These are phyloP conservation scores for Ageneiosus marmoratus DNA, from an alignment of 2,113 vertebrate species.

Conservation along the genomic window DNA sequence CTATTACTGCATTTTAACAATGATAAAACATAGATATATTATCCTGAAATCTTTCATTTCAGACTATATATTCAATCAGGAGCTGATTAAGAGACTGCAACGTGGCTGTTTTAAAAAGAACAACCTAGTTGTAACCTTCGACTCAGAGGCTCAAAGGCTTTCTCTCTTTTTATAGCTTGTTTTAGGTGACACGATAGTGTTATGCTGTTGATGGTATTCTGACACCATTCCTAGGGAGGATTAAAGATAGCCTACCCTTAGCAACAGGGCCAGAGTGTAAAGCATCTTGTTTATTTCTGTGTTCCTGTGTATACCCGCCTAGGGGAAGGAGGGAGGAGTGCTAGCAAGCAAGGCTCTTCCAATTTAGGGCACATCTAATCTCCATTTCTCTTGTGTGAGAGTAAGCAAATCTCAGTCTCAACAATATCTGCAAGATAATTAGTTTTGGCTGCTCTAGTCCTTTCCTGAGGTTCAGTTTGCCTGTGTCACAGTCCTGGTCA, in stretches of 20 bases:
- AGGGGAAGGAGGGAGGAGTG: conserved; percentile 1
- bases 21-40: background rate
- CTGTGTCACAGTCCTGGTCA: background rate
- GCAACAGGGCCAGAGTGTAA: conserved; percentile 40
- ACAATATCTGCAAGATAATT: conserved; percentile 31
- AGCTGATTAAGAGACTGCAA: conserved; percentile 6
- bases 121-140: conserved; percentile 26
- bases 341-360: conserved; percentile 14
- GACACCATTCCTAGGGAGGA: conserved; percentile 50
- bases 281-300: conserved; percentile 45
- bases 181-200: conserved; percentile 48
- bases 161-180: conserved; percentile 45
- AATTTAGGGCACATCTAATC: conserved; percentile 40
- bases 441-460: conserved; percentile 18
- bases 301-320: conserved; percentile 21
- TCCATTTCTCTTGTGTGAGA: conserved; percentile 38
- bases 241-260: conserved; percentile 43
- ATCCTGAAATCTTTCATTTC: background rate
- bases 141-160: conserved; percentile 37
- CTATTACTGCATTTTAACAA: background rate
- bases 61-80: background rate
- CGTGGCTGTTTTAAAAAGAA: conserved; percentile 15
- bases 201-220: conserved; percentile 49
- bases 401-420: conserved; percentile 29
- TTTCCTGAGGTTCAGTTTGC: conserved; percentile 32